phyloP scores from a whole-genome alignment of 1,140 invertebrate genomes.

The Parapsyche elsis region DNA sequence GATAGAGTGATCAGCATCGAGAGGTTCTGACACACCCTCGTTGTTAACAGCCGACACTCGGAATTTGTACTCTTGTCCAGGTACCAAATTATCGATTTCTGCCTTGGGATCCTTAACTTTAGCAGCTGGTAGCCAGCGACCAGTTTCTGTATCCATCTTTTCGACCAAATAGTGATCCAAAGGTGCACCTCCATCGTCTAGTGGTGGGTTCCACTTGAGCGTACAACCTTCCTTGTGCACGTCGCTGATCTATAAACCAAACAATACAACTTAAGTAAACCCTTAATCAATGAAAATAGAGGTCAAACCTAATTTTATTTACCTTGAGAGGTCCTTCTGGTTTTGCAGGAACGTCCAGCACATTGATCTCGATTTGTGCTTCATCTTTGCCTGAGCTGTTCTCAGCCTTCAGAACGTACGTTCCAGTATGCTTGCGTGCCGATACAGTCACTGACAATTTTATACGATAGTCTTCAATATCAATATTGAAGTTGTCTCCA shows the following conservation, averaged over 20 bases:
- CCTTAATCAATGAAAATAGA: not conserved
- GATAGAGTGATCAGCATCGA: constrained; percentile 88
- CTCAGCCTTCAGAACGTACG: constrained; percentile 88
- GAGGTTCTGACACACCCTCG: constrained; percentile 93
- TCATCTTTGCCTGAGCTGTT: constrained; percentile 93
- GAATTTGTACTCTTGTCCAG: constrained; percentile 97
- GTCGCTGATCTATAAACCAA: constrained; percentile 72
- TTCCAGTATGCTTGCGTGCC: constrained; percentile 85
- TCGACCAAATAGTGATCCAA: constrained; percentile 94
- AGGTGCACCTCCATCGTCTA: constrained; percentile 91
- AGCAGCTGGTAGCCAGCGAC: constrained; percentile 81
- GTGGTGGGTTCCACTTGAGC: constrained; percentile 93
- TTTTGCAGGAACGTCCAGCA: constrained; percentile 88
- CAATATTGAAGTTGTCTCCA: constrained; percentile 79
- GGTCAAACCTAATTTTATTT: constrained; percentile 5
- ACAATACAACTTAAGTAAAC: not conserved
- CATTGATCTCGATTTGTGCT: constrained; percentile 87
- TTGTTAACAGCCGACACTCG: constrained; percentile 94
- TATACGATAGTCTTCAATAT: constrained; percentile 86
- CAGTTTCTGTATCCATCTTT: constrained; percentile 87
- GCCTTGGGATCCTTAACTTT: constrained; percentile 86
- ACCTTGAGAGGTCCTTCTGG: constrained; percentile 94
- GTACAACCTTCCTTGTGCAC: constrained; percentile 94
- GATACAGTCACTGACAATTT: constrained; percentile 82
- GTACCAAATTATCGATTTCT: constrained; percentile 85